Conservation (phyloP, 1,140 invertebrate genomes). For the Planococcus citri region DNA sequence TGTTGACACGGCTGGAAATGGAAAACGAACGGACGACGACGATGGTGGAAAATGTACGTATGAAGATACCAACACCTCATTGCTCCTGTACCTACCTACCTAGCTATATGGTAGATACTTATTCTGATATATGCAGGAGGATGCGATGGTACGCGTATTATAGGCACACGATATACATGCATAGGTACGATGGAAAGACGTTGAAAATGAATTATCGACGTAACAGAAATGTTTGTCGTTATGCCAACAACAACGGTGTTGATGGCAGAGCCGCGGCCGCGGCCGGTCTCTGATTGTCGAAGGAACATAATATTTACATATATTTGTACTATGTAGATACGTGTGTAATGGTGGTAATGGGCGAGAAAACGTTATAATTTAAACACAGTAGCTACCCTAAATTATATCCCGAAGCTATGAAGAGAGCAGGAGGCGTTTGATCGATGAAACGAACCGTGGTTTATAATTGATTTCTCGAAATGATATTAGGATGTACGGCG, state of each 20-base stretch:
- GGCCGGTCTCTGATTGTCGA: too few relatives aligned
- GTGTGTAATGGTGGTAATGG: background rate
- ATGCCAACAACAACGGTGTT: background rate
- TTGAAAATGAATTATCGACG: background rate
- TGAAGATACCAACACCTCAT: too few relatives aligned
- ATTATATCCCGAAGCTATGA: background rate
- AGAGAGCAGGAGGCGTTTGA: background rate
- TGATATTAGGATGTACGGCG: background rate
- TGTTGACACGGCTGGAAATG: background rate
- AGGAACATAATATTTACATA: too few relatives aligned
- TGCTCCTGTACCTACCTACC: too few relatives aligned
- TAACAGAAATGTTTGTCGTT: background rate
- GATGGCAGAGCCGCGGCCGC: too few relatives aligned
- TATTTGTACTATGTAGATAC: too few relatives aligned
- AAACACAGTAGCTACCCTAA: background rate
- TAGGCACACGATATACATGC: too few relatives aligned
- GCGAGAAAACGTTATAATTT: slow-evolving; percentile 7
- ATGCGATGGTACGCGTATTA: too few relatives aligned
- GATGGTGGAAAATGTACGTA: too few relatives aligned
- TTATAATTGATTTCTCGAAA: slow-evolving; percentile 8
- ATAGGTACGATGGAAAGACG: background rate
- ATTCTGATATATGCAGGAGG: too few relatives aligned
- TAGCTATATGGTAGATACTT: too few relatives aligned
- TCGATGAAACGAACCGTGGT: background rate
- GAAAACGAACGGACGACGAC: too few relatives aligned